phyloP scores from a whole-genome alignment of 2,888 invertebrate species.

The Rhodophaea formosa region DNA sequence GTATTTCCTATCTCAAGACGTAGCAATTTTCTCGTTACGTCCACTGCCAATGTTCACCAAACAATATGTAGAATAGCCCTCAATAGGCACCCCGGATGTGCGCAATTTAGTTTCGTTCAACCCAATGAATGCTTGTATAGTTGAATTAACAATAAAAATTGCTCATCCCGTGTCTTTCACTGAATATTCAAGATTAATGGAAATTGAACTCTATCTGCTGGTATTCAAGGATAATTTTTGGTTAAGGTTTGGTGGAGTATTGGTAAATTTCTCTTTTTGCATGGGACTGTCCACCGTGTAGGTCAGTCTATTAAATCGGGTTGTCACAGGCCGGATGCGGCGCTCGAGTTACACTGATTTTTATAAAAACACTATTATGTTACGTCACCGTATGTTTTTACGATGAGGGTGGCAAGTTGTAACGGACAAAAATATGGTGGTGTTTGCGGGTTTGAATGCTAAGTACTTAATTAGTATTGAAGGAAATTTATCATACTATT shows the following conservation, averaged over 20 bases:
- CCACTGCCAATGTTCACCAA: constrained; percentile 47
- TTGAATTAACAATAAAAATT: constrained; percentile 76
- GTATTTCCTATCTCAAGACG: constrained; percentile 51
- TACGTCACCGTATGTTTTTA: constrained; percentile 59
- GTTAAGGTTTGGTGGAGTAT: constrained; percentile 1
- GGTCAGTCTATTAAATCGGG: constrained; percentile 77
- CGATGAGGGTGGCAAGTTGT: constrained; percentile 41
- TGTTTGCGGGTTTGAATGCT: too few species aligned
- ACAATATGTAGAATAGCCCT: constrained; percentile 56
- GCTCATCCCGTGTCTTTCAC: constrained; percentile 64
- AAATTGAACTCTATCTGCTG: constrained; percentile 29
- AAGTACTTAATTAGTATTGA: neutral
- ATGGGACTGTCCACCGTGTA: constrained; percentile 62
- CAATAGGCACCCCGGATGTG: constrained; percentile 78
- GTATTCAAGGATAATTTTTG: constrained; percentile 24
- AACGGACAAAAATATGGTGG: neutral
- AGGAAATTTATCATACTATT: neutral
- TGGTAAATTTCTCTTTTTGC: constrained; percentile 38
- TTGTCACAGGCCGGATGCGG: constrained; percentile 65
- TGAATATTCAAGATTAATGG: constrained; percentile 18
- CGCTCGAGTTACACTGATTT: constrained; percentile 72
- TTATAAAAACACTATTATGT: constrained; percentile 65
- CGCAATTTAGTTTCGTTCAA: constrained; percentile 76
- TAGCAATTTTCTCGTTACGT: constrained; percentile 63
- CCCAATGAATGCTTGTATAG: constrained; percentile 71